A percentile compares a stretch with the other conserved stretches of the same genome.
Evolutionary conservation across 1,140 invertebrate genomes (phyloP).

Genomic region (Drosophila arawakana): DNA sequence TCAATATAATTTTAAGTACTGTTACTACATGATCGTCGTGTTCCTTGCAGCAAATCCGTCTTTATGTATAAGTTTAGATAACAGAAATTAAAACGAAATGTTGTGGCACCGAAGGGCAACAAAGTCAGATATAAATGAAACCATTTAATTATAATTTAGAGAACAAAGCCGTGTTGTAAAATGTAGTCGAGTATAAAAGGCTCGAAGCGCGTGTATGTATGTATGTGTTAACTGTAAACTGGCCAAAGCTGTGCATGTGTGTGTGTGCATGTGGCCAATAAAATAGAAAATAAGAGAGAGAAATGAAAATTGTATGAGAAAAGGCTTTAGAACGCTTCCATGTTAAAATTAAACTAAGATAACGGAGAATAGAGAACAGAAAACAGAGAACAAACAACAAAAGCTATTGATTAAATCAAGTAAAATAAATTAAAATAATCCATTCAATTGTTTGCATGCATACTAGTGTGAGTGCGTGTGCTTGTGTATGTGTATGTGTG

Average conservation of each 20-base stretch:
- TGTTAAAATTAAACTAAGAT: conserved; percentile 31
- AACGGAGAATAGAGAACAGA: conserved; percentile 9
- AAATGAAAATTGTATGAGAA: conserved; percentile 11
- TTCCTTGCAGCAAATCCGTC: conserved; percentile 82
- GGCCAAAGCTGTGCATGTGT: conserved; percentile 34
- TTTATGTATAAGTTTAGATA: conserved; percentile 73
- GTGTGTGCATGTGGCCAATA: conserved; percentile 29
- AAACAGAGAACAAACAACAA: conserved; percentile 14
- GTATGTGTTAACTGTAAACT: conserved; percentile 33
- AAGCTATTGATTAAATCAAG: conserved; percentile 13
- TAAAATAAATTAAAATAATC: conserved; percentile 27
- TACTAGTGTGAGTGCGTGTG: conserved; percentile 1
- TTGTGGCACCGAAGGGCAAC: conserved; percentile 30
- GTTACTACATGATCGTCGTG: conserved; percentile 64
- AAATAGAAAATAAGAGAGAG: conserved; percentile 19
- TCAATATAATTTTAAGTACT: conserved; percentile 60
- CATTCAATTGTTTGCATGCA: conserved; percentile 30
- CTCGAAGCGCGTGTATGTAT: conserved; percentile 20
- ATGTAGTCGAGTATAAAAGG: conserved; percentile 46
- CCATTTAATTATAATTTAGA: conserved; percentile 23
- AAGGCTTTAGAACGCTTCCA: conserved; percentile 53
- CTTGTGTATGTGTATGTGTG: conserved; percentile 41
- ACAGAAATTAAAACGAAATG: conserved; percentile 30
- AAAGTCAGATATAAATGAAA: conserved; percentile 20
- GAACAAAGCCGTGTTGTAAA: conserved; percentile 27